Conservation (phyloP, 2,113 vertebrate species). For the Diadophis punctatus region DNA sequence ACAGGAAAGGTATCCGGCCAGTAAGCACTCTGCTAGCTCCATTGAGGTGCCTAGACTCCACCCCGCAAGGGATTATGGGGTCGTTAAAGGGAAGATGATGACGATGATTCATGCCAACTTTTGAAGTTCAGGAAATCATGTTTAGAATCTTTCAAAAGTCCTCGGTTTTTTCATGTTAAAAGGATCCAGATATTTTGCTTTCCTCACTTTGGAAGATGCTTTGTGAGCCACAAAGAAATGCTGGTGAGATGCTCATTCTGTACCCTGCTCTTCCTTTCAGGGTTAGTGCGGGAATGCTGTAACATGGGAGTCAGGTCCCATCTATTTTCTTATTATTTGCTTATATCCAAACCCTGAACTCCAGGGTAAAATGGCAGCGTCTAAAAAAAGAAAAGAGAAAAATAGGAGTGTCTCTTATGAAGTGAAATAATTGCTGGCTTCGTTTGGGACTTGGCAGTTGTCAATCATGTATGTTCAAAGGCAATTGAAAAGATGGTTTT, state of each 20-base stretch:
- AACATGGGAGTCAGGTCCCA: not conserved
- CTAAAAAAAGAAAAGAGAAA: not conserved
- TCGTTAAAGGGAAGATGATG: too few relatives aligned
- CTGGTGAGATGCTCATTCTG: not conserved
- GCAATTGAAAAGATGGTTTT: not conserved
- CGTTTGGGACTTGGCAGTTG: not conserved
- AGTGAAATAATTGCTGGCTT: not conserved
- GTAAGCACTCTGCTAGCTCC: too few relatives aligned
- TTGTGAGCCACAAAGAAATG: not conserved
- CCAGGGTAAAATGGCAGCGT: not conserved
- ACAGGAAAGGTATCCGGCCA: too few relatives aligned
- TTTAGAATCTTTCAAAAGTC: not conserved
- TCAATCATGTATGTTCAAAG: not conserved
- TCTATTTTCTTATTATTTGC: not conserved
- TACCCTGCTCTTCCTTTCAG: not conserved
- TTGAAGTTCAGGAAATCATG: not conserved
- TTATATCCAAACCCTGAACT: not conserved
- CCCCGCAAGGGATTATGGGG: too few relatives aligned
- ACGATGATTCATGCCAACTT: not conserved
- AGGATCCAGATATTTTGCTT: not conserved
- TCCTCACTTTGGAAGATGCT: not conserved
- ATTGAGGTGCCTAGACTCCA: too few relatives aligned
- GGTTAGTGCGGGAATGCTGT: not conserved
- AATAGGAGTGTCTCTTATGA: not conserved
- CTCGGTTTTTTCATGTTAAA: not conserved